Conservation (phyloP, 2,888 invertebrate species). For the Drosophila mercatorum region DNA sequence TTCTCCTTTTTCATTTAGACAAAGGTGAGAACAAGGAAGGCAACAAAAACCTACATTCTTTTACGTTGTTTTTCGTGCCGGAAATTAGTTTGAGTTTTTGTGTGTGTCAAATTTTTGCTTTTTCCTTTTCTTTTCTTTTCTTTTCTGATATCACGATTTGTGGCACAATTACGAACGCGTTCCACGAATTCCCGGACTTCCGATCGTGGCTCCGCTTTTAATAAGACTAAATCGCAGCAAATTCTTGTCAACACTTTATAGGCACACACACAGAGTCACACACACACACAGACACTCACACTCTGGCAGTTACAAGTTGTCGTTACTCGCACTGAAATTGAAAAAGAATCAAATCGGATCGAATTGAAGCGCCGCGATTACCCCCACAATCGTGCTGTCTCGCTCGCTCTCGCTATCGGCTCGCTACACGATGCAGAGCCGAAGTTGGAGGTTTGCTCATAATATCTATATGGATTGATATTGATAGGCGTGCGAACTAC, state of each 20-base stretch:
- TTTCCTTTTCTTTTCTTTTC: background rate
- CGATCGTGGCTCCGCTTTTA: slow-evolving; percentile 59
- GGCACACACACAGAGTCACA: slow-evolving; percentile 42
- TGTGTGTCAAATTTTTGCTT: background rate
- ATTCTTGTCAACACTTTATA: slow-evolving; percentile 70
- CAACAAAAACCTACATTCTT: slow-evolving; percentile 42
- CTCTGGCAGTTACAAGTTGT: background rate
- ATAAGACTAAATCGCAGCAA: slow-evolving; percentile 69
- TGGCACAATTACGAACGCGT: slow-evolving; percentile 20
- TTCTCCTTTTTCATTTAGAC: background rate
- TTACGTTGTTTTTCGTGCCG: slow-evolving; percentile 27
- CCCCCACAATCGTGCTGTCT: background rate
- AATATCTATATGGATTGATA: slow-evolving; percentile 6
- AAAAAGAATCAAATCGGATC: slow-evolving; percentile 19
- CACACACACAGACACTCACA: slow-evolving; percentile 5
- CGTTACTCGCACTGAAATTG: slow-evolving; percentile 15
- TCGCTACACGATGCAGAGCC: slow-evolving; percentile 14
- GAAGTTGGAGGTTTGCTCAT: slow-evolving; percentile 7
- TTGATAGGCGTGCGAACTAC: slow-evolving; percentile 24
- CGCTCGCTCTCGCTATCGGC: slow-evolving; percentile 1
- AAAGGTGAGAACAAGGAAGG: slow-evolving; percentile 1
- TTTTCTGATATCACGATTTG: slow-evolving; percentile 5
- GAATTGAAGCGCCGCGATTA: slow-evolving; percentile 33
- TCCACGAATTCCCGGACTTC: slow-evolving; percentile 41
- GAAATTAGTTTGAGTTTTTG: slow-evolving; percentile 40